Evolutionary conservation across 2,888 invertebrate genomes (phyloP).

Genomic region (Endomychus coccineus): DNA sequence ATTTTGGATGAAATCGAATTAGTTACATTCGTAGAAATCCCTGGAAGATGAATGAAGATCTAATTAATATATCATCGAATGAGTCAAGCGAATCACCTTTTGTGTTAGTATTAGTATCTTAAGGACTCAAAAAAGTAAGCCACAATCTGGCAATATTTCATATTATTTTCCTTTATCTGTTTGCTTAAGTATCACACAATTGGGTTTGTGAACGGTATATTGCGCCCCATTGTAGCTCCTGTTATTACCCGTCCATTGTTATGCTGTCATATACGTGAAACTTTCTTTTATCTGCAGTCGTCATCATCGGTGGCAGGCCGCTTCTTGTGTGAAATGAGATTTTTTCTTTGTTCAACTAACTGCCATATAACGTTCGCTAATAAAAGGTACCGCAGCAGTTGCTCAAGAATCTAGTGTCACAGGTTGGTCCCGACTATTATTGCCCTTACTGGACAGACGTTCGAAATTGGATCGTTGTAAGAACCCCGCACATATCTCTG

Average conservation of each 20-base stretch:
- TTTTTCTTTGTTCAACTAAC: slow-evolving; percentile 40
- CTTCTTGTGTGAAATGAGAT: slow-evolving; percentile 38
- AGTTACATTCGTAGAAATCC: no score
- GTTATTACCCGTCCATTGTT: slow-evolving; percentile 39
- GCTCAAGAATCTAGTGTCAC: no score
- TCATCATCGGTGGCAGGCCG: slow-evolving; percentile 28
- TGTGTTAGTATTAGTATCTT: no score
- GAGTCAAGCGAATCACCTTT: no score
- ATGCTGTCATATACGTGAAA: slow-evolving; percentile 39
- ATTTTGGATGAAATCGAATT: no score
- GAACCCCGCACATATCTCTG: no score
- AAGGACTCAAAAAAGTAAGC: no score
- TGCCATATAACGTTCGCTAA: slow-evolving; percentile 38
- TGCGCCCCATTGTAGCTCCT: slow-evolving; percentile 39
- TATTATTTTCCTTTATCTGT: slow-evolving; percentile 31
- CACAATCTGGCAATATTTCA: slow-evolving; percentile 22
- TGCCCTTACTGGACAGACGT: no score
- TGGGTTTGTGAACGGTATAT: slow-evolving; percentile 37
- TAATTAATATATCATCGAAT: no score
- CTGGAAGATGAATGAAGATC: no score
- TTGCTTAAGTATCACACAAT: slow-evolving; percentile 38
- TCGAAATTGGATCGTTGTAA: no score
- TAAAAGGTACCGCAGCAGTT: slow-evolving; percentile 38
- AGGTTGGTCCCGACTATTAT: no score
- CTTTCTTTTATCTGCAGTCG: slow-evolving; percentile 40